Evolutionary conservation across 2,888 invertebrate species (phyloP).

Genomic region (Eupithecia insigniata): DNA sequence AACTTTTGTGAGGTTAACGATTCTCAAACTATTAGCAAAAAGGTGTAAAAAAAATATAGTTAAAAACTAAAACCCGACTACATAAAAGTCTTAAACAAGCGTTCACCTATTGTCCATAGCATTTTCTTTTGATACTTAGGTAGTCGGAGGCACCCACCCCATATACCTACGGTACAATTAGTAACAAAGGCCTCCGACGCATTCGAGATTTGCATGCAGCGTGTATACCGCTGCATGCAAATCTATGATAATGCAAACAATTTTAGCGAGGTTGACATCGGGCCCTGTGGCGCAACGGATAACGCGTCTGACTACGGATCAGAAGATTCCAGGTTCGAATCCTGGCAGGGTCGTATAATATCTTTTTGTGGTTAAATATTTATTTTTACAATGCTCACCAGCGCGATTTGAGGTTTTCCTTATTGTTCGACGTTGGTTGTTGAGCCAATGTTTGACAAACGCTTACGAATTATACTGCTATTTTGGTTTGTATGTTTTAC

Average conservation of each 20-base stretch:
- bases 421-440: conserved; percentile 62
- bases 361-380: conserved; percentile 44
- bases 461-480: conserved; percentile 53
- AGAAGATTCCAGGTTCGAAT: conserved; percentile 88
- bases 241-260: conserved; percentile 15
- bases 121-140: too few relatives aligned
- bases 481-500: conserved; percentile 34
- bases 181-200: too few relatives aligned
- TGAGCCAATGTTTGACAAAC: conserved; percentile 71
- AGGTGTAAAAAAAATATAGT: too few relatives aligned
- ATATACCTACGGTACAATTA: too few relatives aligned
- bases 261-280: conserved; percentile 31
- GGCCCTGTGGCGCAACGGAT: conserved; percentile 87
- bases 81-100: too few relatives aligned
- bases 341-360: conserved; percentile 83
- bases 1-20: too few relatives aligned
- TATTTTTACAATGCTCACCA: conserved; percentile 32
- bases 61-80: too few relatives aligned
- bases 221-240: too few relatives aligned
- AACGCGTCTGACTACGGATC: conserved; percentile 90
- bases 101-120: too few relatives aligned
- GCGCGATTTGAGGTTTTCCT: conserved; percentile 59
- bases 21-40: too few relatives aligned
- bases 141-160: too few relatives aligned
- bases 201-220: too few relatives aligned